Evolutionary conservation across 2,797 vertebrate genomes (phyloP).

Genomic region (Sciaenops ocellatus): DNA sequence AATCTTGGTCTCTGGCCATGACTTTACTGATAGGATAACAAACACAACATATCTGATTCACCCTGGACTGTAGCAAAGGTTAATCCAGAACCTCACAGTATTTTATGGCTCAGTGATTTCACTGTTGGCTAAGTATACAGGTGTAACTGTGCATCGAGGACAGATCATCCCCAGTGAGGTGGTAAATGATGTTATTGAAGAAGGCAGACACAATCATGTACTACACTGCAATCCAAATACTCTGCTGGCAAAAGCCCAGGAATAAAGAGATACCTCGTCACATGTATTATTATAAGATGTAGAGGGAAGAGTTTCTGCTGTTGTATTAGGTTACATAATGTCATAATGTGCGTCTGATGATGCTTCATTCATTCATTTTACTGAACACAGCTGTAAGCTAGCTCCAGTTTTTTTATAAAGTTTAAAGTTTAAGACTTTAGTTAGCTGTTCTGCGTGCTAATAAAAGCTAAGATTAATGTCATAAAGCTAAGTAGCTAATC

Average conservation of each 20-base stretch:
- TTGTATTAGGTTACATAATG: constrained; percentile 13
- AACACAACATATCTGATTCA: constrained; percentile 19
- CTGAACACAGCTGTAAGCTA: not conserved
- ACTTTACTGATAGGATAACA: constrained; percentile 51
- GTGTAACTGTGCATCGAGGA: constrained; percentile 13
- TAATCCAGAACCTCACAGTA: constrained; percentile 43
- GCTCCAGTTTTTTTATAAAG: too few relatives aligned
- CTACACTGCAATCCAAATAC: not conserved
- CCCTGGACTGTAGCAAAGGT: constrained; percentile 53
- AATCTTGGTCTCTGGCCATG: constrained; percentile 31
- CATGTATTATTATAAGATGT: not conserved
- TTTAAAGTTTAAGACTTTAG: too few relatives aligned
- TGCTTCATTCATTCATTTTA: not conserved
- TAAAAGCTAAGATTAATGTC: too few relatives aligned
- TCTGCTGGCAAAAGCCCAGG: not conserved
- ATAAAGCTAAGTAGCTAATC: too few relatives aligned
- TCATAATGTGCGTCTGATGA: not conserved
- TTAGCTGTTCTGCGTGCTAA: too few relatives aligned
- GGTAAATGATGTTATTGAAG: not conserved
- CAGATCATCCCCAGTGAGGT: not conserved
- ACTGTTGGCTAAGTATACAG: constrained; percentile 12
- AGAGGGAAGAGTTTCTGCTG: rapidly evolving
- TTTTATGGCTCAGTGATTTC: constrained; percentile 35
- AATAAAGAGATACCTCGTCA: not conserved
- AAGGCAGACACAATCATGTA: not conserved